Base-by-base conservation (phyloP, 2,113 vertebrate species). In the Semicossyphus pulcher region DNA sequence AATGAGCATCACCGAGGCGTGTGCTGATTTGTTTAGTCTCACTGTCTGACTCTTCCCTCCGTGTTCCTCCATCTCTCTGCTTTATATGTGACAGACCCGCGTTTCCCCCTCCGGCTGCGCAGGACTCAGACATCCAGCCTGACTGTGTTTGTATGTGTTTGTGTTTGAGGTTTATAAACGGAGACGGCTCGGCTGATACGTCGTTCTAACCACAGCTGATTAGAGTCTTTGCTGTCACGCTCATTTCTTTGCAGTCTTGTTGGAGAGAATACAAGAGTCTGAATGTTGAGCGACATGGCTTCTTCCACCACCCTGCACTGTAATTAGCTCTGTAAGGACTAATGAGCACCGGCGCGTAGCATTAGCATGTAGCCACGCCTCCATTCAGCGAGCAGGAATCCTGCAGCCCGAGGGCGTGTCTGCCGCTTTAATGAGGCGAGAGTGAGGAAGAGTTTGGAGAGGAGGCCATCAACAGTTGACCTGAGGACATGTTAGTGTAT, bases 311-410 rank as follows among this genome's bases (percentile, higher is more conserved):
- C 32, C 36, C 20, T 0, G 7, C 1, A 14, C n/a, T 31, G 14
- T 14, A 42, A 61, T 31, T 37, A 31, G 5, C 49, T 31, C 14
- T 36, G 34, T 36, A 36, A 34, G 0, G 2, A 29, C 6, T 42
- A 48, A 61, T 47, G 47, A 47, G 29, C 25, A 39, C 25, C 45
- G n/a, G n/a, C n/a, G n/a, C n/a, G n/a, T n/a, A n/a, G n/a, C n/a
- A 47, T 78, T 74, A 80, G 32, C 45, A 44, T 53, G 16, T 28
- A 61, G 36, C 36, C 59, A 66, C 49, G 23, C 75, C 62, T 42
- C 75, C 61, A 66, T 79, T 76, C 60, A 75, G 10, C 14, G 56
- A 32, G 4, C 41, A 41, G 64, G 32, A 12, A 20, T 49, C 10
- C 37, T 47, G 36, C 59, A 70, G 59, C 59, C 32, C 57, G 0